phyloP scores from a whole-genome alignment of 2,797 vertebrate genomes.

The Malacoraja senta region DNA sequence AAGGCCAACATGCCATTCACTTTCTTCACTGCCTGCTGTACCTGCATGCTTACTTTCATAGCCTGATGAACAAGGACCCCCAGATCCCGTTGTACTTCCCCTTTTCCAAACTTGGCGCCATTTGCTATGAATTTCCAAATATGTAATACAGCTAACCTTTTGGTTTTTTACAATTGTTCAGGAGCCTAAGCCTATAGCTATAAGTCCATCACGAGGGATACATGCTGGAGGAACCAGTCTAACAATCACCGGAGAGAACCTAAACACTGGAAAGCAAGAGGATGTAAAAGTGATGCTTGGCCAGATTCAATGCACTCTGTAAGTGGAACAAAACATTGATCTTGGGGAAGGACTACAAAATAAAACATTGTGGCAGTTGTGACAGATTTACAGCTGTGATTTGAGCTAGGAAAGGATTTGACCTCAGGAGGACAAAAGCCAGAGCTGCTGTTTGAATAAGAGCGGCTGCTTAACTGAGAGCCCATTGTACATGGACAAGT shows the following conservation, averaged over 20 bases:
- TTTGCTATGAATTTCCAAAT: too few relatives aligned
- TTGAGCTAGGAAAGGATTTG: not conserved
- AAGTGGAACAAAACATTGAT: constrained; percentile 51
- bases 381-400: not conserved
- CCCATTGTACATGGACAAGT: too few relatives aligned
- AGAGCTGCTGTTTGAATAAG: too few relatives aligned
- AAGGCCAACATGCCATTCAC: too few relatives aligned
- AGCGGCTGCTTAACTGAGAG: too few relatives aligned
- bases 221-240: constrained; percentile 79
- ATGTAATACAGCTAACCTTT: constrained; percentile 30
- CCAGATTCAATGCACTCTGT: constrained; percentile 77
- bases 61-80: too few relatives aligned
- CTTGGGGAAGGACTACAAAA: not conserved
- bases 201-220: constrained; percentile 59
- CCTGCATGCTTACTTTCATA: too few relatives aligned
- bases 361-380: not conserved
- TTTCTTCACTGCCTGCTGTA: too few relatives aligned
- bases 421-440: too few relatives aligned
- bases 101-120: too few relatives aligned
- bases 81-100: too few relatives aligned
- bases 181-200: constrained; percentile 63
- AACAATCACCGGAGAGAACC: constrained; percentile 68
- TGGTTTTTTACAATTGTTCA: constrained; percentile 47
- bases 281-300: constrained; percentile 71
- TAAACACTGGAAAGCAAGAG: constrained; percentile 76